Evolutionary conservation across 2,113 vertebrate genomes (phyloP).

Genomic region (Carettochelys insculpta): DNA sequence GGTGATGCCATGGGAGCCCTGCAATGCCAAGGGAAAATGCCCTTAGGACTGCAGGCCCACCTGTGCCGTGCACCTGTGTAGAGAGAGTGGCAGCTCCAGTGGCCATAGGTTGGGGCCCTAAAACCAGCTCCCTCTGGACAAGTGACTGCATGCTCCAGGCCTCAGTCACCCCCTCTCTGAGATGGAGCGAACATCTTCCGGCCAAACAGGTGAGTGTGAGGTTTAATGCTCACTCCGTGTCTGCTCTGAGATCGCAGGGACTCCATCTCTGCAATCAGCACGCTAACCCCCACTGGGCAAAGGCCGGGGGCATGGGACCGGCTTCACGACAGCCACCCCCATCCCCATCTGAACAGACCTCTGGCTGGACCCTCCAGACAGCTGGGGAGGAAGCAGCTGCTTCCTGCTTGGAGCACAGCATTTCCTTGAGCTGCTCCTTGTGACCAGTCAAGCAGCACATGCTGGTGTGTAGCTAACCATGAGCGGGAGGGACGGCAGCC

Average conservation of each 20-base stretch:
- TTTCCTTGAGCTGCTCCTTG: not conserved
- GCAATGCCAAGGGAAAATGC: no score
- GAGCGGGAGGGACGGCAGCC: not conserved
- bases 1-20: not conserved
- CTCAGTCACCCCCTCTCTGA: not conserved
- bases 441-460: not conserved
- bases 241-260: not conserved
- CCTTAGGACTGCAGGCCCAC: no score
- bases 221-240: not conserved
- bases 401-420: not conserved
- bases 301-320: no score
- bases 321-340: not conserved
- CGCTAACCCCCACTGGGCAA: no score
- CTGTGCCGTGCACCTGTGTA: not conserved
- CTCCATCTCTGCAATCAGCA: not conserved
- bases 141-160: not conserved
- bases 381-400: not conserved
- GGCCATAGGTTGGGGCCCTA: not conserved
- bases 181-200: not conserved
- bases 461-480: not conserved
- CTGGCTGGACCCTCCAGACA: not conserved
- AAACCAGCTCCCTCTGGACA: not conserved
- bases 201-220: not conserved
- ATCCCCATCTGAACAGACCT: not conserved
- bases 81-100: not conserved